Evolutionary conservation across 2,113 vertebrate species (phyloP), one percentile per base, ranked within the genome.

Genomic region (Cyprinodon variegatus): DNA sequence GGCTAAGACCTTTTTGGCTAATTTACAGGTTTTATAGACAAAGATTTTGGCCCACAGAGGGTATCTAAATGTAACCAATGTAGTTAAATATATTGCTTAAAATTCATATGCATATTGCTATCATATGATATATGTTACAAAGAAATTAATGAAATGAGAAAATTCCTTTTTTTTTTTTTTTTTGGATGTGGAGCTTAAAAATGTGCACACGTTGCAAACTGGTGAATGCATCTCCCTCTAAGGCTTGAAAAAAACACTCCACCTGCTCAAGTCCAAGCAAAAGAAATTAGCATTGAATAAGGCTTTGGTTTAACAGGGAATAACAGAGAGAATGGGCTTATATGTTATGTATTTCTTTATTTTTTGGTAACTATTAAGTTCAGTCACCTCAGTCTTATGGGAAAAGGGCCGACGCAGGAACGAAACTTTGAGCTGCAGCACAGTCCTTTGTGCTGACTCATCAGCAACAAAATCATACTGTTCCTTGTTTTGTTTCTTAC

Each of bases 61-160:
- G 0, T 20, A n/a, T 57, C n/a, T n/a, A 20, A 57, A 15, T 15
- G 15, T 13, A 50, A 50, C 15, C 17, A 50, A 50, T 50, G 48
- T 29, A 15, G 48, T 50, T 20, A 50, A 57, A 20, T 57, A n/a
- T 20, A 6, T 57, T 57, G 17, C 17, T n/a, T 57, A 20, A 57
- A 20, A n/a, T 57, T 6, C 7, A n/a, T 20, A 57, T 57, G 50
- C 50, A n/a, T 20, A 20, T 3, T 57, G 17, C 17, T 7, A 57
- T 3, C 11, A 20, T 9, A n/a, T 20, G 17, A 20, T n/a, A 9
- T 8, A 0, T 9, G 29, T 66, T 65, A 78, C 69, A 38, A 38
- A 68, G 14, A 36, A 15, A 65, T 67, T 84, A 80, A 17, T 77
- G 41, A 60, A 72, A 50, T 17, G 53, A 53, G 10, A 17, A 9